Evolutionary conservation across 2,888 invertebrate species (phyloP).

Genomic region (Microctonus aethiopoides): DNA sequence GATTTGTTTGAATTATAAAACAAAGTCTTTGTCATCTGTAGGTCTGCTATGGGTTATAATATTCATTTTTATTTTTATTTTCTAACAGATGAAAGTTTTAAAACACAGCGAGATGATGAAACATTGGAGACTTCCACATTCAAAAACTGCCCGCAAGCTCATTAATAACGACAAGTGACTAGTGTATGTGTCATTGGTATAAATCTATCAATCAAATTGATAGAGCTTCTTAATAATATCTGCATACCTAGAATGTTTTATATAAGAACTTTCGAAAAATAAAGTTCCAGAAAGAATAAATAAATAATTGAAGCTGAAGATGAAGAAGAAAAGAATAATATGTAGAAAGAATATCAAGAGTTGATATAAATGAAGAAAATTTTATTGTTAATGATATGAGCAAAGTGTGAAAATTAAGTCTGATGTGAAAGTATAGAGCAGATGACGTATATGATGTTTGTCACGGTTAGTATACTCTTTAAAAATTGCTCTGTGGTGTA

Average conservation of each 20-base stretch:
- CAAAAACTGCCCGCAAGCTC: slow-evolving; percentile 30
- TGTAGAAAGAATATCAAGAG: background rate
- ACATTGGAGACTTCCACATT: slow-evolving; percentile 7
- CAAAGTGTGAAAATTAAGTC: slow-evolving; percentile 34
- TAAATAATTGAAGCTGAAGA: background rate
- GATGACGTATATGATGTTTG: slow-evolving; percentile 46
- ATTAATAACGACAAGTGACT: slow-evolving; percentile 41
- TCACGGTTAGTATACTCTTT: slow-evolving; percentile 45
- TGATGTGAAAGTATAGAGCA: slow-evolving; percentile 34
- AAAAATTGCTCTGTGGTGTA: slow-evolving; percentile 41
- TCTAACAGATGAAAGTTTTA: slow-evolving; percentile 5
- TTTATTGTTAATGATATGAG: slow-evolving; percentile 33
- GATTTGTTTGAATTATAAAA: background rate
- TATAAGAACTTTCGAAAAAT: too few relatives aligned
- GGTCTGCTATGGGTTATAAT: background rate
- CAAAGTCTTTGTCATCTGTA: background rate
- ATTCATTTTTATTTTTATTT: slow-evolving; percentile 10
- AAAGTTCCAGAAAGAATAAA: too few relatives aligned
- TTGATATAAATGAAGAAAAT: slow-evolving; percentile 5
- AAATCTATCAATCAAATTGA: slow-evolving; percentile 14
- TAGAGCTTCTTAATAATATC: background rate
- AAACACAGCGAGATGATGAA: slow-evolving; percentile 8
- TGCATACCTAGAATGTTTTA: too few relatives aligned
- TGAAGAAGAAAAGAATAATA: background rate
- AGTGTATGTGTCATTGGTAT: slow-evolving; percentile 21